These are phyloP conservation scores for Pycnomerus fuliginosus DNA, from an alignment of 2,888 invertebrate genomes.

Conservation along the genomic window DNA sequence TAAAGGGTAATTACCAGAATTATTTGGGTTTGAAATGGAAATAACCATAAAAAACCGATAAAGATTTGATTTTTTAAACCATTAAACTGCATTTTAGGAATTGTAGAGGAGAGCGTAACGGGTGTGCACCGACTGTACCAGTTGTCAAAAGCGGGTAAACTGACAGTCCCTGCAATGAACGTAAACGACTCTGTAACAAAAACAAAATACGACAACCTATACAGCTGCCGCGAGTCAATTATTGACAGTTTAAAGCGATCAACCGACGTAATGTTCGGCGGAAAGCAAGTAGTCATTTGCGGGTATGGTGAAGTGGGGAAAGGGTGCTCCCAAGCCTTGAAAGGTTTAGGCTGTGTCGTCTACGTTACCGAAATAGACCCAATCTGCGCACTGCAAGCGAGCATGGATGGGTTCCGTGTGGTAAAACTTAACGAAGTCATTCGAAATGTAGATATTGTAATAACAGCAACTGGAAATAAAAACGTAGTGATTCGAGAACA, in stretches of 20 bases:
- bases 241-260: constrained; percentile 82
- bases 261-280: constrained; percentile 96
- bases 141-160: constrained; percentile 88
- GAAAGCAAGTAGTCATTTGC: constrained; percentile 93
- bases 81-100: constrained; percentile 60
- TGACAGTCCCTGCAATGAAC: constrained; percentile 97
- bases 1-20: constrained; percentile 70
- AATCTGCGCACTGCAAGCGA: constrained; percentile 95
- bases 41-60: not conserved
- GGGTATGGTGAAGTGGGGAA: constrained; percentile 98
- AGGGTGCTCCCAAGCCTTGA: constrained; percentile 92
- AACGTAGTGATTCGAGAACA: constrained; percentile 93
- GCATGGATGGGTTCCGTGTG: constrained; percentile 96
- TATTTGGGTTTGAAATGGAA: not conserved
- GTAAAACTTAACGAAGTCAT: constrained; percentile 93
- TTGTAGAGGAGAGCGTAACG: constrained; percentile 96
- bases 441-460: constrained; percentile 89
- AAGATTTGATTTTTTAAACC: not conserved
- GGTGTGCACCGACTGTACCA: constrained; percentile 97
- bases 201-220: constrained; percentile 96
- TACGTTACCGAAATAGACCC: constrained; percentile 96
- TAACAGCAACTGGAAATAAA: constrained; percentile 98
- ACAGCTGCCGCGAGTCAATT: constrained; percentile 91
- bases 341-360: constrained; percentile 92
- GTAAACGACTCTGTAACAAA: constrained; percentile 98